phyloP scores from a whole-genome alignment of 2,888 invertebrate species.

The Liodrosophila aerea region DNA sequence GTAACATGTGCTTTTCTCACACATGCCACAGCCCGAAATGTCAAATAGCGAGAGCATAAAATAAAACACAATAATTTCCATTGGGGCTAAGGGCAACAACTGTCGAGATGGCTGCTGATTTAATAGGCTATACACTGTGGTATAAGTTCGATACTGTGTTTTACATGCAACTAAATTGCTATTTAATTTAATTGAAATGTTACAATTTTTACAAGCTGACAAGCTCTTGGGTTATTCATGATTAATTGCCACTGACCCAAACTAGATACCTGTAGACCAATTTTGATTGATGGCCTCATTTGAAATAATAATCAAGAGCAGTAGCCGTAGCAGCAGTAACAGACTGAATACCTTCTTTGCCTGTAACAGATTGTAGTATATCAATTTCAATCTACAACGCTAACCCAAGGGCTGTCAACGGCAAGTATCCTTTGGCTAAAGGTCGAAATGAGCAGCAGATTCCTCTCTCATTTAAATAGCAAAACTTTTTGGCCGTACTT shows the following conservation, averaged over 20 bases:
- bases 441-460: too few species aligned
- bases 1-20: slow-evolving; percentile 50
- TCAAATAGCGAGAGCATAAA: slow-evolving; percentile 11
- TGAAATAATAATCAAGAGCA: background rate
- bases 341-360: background rate
- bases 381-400: background rate
- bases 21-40: slow-evolving; percentile 11
- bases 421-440: background rate
- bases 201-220: slow-evolving; percentile 20
- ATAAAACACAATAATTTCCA: slow-evolving; percentile 28
- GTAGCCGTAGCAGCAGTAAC: too few species aligned
- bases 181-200: slow-evolving; percentile 39
- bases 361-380: background rate
- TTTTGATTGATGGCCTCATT: slow-evolving; percentile 55
- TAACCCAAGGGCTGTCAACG: background rate
- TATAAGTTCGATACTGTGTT: background rate
- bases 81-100: slow-evolving; percentile 11
- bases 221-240: slow-evolving; percentile 2
- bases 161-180: slow-evolving; percentile 23
- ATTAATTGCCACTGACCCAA: slow-evolving; percentile 27
- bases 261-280: background rate
- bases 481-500: background rate
- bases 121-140: slow-evolving; percentile 14
- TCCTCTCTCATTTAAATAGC: background rate
- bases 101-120: slow-evolving; percentile 25